These are phyloP conservation scores for Aphaenogaster ashmeadi DNA, from an alignment of 1,140 invertebrate genomes.

Conservation along the genomic window DNA sequence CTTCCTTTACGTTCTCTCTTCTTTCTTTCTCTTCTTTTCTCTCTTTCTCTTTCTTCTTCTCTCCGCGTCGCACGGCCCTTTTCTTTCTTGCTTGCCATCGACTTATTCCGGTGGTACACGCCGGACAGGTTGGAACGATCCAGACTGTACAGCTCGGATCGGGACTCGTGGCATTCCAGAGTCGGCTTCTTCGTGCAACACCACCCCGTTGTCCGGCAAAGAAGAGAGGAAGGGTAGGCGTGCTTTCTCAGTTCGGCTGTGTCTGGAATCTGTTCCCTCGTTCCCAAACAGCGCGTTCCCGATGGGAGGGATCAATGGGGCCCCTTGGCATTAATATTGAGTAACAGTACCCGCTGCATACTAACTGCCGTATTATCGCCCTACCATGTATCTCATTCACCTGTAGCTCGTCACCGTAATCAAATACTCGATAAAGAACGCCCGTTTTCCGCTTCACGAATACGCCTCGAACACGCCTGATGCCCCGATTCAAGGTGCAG, in stretches of 20 bases:
- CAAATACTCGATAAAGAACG: conserved; percentile 76
- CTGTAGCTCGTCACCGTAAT: conserved; percentile 73
- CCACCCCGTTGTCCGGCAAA: conserved; percentile 64
- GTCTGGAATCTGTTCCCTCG: conserved; percentile 81
- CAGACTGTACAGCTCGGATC: conserved; percentile 77
- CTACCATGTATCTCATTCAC: conserved; percentile 75
- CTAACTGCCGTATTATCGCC: conserved; percentile 84
- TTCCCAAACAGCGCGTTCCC: conserved; percentile 68
- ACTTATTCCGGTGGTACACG: conserved; percentile 73
- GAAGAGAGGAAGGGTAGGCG: conserved; percentile 36
- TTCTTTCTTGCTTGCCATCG: conserved; percentile 61
- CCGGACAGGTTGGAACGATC: conserved; percentile 81
- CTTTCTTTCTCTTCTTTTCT: conserved; percentile 58
- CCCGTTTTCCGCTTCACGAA: background rate
- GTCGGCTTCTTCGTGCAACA: conserved; percentile 81
- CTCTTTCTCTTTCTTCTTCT: conserved; percentile 58
- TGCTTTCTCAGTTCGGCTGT: conserved; percentile 67
- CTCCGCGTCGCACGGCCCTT: conserved; percentile 62
- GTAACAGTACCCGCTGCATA: conserved; percentile 83
- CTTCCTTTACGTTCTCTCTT: conserved; percentile 58
- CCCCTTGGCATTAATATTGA: conserved; percentile 80
- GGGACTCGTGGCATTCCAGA: conserved; percentile 80
- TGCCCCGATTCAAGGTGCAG: background rate
- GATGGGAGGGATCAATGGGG: conserved; percentile 81
- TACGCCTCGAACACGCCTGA: background rate